Base-by-base conservation (phyloP, 2,888 invertebrate genomes). In the Lymantria dispar region DNA sequence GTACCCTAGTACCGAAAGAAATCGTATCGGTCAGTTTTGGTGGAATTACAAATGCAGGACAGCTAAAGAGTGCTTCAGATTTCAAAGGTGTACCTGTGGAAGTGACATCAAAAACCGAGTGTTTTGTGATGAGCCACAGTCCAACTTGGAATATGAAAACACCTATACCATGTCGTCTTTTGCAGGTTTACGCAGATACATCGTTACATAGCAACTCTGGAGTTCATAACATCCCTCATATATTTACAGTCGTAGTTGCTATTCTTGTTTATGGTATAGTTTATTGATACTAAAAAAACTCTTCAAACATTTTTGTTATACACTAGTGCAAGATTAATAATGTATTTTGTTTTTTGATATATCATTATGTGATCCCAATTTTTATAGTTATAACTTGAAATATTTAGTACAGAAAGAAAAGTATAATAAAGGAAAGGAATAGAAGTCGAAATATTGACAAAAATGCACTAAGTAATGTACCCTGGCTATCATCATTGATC, bases 51-150 rank as follows among this genome's bases (percentile, higher is more conserved):
- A 38, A 38, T 38, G n/a, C 38, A 12, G 22, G 3, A 22, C 12
- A 38, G 7, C 2, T 12, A n/a, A 14, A 13, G 8, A 14, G 3
- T 12, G 40, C 40, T 40, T 12, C 13, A 10, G 15, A 48, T 42
- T 54, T 61, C 0, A 36, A 14, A n/a, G 64, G 64, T 1, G 41
- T 38, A 0, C 48, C 58, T 33, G 55, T 64, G 9, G n/a, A 45
- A 41, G 44, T 64, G 2, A 54, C 49, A 8, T 42, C 54, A 13
- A 42, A 52, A 7, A 62, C 59, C 58, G 45, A 54, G 40, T 64
- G 64, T 15, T 62, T 58, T 37, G 54, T 64, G 5, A 46, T 39
- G 10, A 55, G 54, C 38, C 46, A 10, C 3, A 49, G 40, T 1
- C 31, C 22, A 3, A 44, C 41, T 11, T 30, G 47, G 33, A 48